Base-by-base conservation (phyloP, 2,113 vertebrate species). In the Sprattus sprattus region DNA sequence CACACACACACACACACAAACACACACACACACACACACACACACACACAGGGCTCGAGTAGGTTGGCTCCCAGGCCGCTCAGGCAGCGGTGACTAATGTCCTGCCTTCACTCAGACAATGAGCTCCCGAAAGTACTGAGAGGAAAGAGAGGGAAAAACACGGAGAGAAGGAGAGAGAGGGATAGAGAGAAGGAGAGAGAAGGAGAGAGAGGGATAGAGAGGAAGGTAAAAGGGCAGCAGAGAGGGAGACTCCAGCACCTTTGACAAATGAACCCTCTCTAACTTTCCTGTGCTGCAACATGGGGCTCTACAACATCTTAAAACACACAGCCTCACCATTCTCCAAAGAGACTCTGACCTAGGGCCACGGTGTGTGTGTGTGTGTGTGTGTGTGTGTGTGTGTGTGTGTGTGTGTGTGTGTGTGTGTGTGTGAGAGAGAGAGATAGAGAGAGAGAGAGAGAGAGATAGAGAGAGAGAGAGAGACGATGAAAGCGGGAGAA, bases 181-280 rank as follows among this genome's bases (percentile, higher is more conserved):
- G 81, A 47, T 44, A 57, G 82, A 82, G 83, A 84, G 82, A 18
- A 45, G 75, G 28, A 25, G 39, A 95, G 94, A 81, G 45, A 15
- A 67, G 39, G 50, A 57, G 82, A 82, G 83, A 84, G 82, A 18
- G 49, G 75, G 28, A 25, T 78, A 78, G 71, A 32, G 71, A 39
- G 71, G 46, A 50, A 90, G 92, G 89, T 32, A 46, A 78, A 78
- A 92, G 92, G 83, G 80, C 94, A 94, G 94, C 94, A 95, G 93
- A 93, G 93, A 96, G 95, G 95, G 94, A 94, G 95, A 94, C 93
- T 90, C 92, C 91, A 88, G 93, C 92, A 96, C 95, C 94, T 95
- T 94, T 98, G 97, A 99, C 96, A 98, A 99, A 99, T 98, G 96
- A 94, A 93, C 87, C 95, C 96, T 96, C 97, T 97, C 96, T 94